Evolutionary conservation across 1,140 invertebrate genomes (phyloP).

Genomic region (Agrilus planipennis): DNA sequence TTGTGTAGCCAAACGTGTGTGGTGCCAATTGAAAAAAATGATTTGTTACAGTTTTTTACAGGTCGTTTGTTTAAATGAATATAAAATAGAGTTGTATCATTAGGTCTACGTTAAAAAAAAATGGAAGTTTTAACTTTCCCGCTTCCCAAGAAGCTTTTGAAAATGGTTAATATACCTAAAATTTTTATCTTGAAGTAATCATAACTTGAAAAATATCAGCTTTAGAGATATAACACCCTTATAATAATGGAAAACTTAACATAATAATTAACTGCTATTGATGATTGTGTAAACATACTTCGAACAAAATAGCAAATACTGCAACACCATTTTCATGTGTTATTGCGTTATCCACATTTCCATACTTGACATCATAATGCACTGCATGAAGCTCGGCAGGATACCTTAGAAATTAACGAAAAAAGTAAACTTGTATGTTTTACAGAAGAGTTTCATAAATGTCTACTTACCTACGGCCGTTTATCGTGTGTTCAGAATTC

Average conservation of each 20-base stretch:
- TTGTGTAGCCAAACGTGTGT: no score
- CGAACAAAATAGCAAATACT: slow-evolving; percentile 56
- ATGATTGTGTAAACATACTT: slow-evolving; percentile 34
- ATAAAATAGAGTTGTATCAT: no score
- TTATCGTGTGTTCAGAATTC: slow-evolving; percentile 63
- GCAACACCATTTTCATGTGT: slow-evolving; percentile 48
- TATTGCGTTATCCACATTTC: slow-evolving; percentile 41
- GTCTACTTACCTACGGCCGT: slow-evolving; percentile 35
- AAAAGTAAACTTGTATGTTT: slow-evolving; percentile 2
- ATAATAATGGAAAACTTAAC: background rate
- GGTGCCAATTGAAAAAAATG: no score
- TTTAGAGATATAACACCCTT: background rate
- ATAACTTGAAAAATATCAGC: background rate
- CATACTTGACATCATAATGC: slow-evolving; percentile 48
- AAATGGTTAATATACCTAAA: background rate
- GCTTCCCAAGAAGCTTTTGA: no score
- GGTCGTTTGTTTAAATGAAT: no score
- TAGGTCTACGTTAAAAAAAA: no score
- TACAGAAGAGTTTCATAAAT: background rate
- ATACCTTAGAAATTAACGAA: slow-evolving; percentile 28
- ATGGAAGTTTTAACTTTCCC: no score
- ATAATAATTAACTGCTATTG: background rate
- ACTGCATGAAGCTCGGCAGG: slow-evolving; percentile 58
- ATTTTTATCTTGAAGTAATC: background rate
- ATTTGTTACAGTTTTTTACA: no score